These are phyloP conservation scores for Tokudaia tokunoshimensis DNA, from an alignment of 2,797 vertebrate species.

Conservation along the genomic window DNA sequence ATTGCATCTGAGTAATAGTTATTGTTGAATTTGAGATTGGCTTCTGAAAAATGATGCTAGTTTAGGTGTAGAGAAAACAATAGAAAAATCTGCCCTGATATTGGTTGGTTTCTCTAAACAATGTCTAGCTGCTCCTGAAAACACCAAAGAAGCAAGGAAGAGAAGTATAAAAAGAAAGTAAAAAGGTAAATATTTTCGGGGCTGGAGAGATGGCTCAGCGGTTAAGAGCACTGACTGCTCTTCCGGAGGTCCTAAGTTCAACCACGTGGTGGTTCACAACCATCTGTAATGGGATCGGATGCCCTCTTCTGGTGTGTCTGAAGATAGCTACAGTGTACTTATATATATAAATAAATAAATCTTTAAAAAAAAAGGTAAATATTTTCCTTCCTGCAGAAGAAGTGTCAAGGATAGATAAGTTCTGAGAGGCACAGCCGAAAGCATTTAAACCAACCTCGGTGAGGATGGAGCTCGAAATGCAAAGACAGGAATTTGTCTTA, in stretches of 20 bases:
- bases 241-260: too few relatives aligned
- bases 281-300: too few relatives aligned
- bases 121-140: background rate
- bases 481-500: background rate
- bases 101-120: constrained; percentile 60
- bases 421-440: background rate
- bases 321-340: too few relatives aligned
- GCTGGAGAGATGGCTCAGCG: too few relatives aligned
- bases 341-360: too few relatives aligned
- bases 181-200: constrained; percentile 3
- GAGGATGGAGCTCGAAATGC: background rate
- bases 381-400: background rate
- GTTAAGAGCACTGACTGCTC: too few relatives aligned
- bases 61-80: background rate
- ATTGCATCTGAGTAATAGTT: constrained; percentile 21
- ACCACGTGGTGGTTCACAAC: too few relatives aligned
- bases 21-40: background rate
- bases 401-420: background rate
- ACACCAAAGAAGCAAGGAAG: background rate
- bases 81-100: background rate
- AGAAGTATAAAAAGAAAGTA: constrained; percentile 56
- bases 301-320: too few relatives aligned
- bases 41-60: background rate
- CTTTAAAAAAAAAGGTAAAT: constrained; percentile 23
- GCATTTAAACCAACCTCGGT: background rate